Base-by-base conservation (phyloP, 2,888 invertebrate species). In the Balanococcus diminutus region DNA sequence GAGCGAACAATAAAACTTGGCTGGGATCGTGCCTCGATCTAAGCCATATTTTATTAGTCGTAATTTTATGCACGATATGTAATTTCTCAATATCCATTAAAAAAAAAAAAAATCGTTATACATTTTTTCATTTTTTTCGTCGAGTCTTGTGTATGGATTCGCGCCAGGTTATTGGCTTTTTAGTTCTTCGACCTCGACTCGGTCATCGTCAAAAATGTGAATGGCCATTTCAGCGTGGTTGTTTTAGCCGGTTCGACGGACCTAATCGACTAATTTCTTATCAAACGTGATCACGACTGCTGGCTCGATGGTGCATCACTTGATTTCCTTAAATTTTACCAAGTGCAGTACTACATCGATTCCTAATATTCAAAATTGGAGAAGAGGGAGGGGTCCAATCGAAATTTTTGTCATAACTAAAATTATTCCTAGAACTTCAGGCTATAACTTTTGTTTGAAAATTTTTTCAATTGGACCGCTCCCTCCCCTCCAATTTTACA, bases 161-260 rank as follows among this genome's bases (percentile, higher is more conserved):
- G 28, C n/a, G n/a, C n/a, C n/a, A 67, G 67, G 67, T 67, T 67
- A 67, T 67, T 67, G 67, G 67, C 67, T 67, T 67, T 67, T 67
- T 67, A 67, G 67, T 67, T 67, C 67, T 67, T 31, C 67, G 67
- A 67, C 67, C 67, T 28, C 67, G 61, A 9, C 25, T 61, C 61
- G 67, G 67, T 67, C 67, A 67, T 28, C 67, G 9, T 42, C 9
- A 67, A 28, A 67, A 9, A 67, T 16, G 28, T 67, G 28, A 11
- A 28, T 67, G 9, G 67, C 25, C 61, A 25, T 61, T 61, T 61
- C 5, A 6, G 14, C 19, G 25, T 9, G 22, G 9, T 28, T 25
- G 22, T 22, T 61, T 28, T 28, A 5, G 28, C 11, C 61, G 11
- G 14, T 25, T 14, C 28, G 67, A 9, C 22, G 22, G 56, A 56